Base-by-base conservation (phyloP, 1,140 invertebrate species). In the Phortica variegata region DNA sequence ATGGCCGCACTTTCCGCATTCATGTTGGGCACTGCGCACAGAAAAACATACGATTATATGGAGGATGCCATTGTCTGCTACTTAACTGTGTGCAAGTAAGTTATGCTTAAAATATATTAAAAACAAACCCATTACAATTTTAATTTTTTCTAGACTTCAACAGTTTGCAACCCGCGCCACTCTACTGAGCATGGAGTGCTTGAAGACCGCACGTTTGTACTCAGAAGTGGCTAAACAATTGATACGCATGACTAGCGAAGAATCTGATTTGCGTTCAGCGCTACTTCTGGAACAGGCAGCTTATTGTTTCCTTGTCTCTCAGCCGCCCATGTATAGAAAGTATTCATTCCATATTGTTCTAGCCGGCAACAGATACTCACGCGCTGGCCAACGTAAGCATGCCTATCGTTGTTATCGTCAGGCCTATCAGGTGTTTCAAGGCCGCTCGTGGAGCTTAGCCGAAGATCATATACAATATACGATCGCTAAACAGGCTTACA, bases 291-390 rank as follows among this genome's bases (percentile, higher is more conserved):
- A 98, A 78, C 95, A 98, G 78, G 94, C 95, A 0, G 88, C 95
- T 0, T 90, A 95, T 69, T 96, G 93, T 73, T 98, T 94, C 72
- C 79, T 97, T 18, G 83, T 81, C 3, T 78, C 81, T 2, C 84
- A 85, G 33, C 82, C 84, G 2, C 65, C 76, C 4, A 90, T 93
- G 86, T 84, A 89, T 49, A 81, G 95, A 37, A 98, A 97, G 77
- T 97, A 95, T 77, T 91, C 95, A n/a, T 97, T 98, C 75, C 93
- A 98, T 68, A 89, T 94, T 81, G 93, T 98, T 15, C 79, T 98
- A 12, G 92, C 95, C 38, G 95, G 95, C 3, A 91, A 97, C 77
- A 80, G 94, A 46, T 97, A 85, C 75, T 88, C 89, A 3, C 96
- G 97, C 77, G 90, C 93, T 10, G 90, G 90, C 1, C 93, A 95